These are phyloP conservation scores for Morone saxatilis DNA, from an alignment of 2,113 vertebrate species.

Conservation along the genomic window DNA sequence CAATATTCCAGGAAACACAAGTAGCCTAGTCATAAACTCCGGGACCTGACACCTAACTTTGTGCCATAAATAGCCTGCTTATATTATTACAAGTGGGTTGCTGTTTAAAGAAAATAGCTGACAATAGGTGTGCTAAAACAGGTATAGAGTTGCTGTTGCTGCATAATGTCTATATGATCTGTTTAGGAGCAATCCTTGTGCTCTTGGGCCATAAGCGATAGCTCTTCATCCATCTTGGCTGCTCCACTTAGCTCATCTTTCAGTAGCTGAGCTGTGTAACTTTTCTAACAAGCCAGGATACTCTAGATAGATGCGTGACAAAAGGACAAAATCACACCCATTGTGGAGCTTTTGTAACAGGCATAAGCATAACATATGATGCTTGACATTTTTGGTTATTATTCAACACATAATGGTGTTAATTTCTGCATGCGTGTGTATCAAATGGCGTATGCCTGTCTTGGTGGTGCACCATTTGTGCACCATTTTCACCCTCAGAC, in stretches of 20 bases:
- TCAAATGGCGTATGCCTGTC: slow-evolving; percentile 6
- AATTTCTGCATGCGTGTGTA: slow-evolving; percentile 14
- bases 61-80: slow-evolving; percentile 45
- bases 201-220: slow-evolving; percentile 60
- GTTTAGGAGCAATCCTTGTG: slow-evolving; percentile 48
- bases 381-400: slow-evolving; percentile 51
- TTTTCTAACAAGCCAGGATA: slow-evolving; percentile 49
- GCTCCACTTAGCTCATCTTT: slow-evolving; percentile 73
- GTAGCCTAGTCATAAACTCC: neutral
- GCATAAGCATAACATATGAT: slow-evolving; percentile 48
- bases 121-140: slow-evolving; percentile 46
- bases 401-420: slow-evolving; percentile 48
- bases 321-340: slow-evolving; percentile 54
- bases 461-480: neutral
- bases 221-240: slow-evolving; percentile 50
- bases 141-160: slow-evolving; percentile 46
- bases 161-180: slow-evolving; percentile 32
- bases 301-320: slow-evolving; percentile 56
- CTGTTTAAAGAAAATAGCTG: slow-evolving; percentile 44
- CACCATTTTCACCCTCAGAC: slow-evolving; percentile 5
- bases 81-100: slow-evolving; percentile 48
- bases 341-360: slow-evolving; percentile 61
- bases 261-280: slow-evolving; percentile 52
- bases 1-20: slow-evolving; percentile 41
- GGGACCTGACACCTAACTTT: slow-evolving; percentile 27